Evolutionary conservation across 2,888 invertebrate species (phyloP).

Genomic region (Tenthredo scrophulariae): DNA sequence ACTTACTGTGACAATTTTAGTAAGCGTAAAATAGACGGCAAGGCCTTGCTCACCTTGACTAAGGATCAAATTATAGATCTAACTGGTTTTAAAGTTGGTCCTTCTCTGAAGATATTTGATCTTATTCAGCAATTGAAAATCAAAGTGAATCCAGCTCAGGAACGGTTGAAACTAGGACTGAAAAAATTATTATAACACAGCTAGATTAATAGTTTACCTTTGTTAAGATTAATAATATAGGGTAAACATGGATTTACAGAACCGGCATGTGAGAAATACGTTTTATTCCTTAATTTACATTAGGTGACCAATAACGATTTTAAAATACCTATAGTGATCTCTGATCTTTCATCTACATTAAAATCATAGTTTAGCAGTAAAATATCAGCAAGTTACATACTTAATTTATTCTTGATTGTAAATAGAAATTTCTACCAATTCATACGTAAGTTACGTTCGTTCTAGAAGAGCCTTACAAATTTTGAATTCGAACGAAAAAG

Average conservation of each 20-base stretch:
- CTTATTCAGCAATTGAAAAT: constrained; percentile 94
- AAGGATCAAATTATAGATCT: constrained; percentile 95
- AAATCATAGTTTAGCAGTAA: constrained; percentile 30
- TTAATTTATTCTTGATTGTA: constrained; percentile 21
- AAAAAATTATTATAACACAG: constrained; percentile 83
- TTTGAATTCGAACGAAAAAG: neutral
- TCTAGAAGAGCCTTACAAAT: neutral
- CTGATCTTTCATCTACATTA: constrained; percentile 3
- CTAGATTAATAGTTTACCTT: constrained; percentile 58
- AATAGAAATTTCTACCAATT: constrained; percentile 18
- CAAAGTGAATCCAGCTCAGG: constrained; percentile 88
- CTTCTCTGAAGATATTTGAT: constrained; percentile 95
- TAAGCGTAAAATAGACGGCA: constrained; percentile 88
- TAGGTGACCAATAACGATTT: constrained; percentile 18
- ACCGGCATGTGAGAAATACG: constrained; percentile 65
- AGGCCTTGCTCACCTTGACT: constrained; percentile 87
- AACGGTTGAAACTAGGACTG: constrained; percentile 83
- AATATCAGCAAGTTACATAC: neutral
- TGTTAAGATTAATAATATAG: constrained; percentile 62
- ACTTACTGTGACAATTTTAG: constrained; percentile 82
- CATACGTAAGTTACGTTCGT: neutral
- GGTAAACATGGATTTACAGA: constrained; percentile 73
- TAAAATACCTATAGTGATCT: neutral
- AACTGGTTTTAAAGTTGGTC: constrained; percentile 96
- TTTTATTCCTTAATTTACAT: constrained; percentile 3